A percentile compares a stretch with the other conserved stretches of the same genome.
phyloP scores from a whole-genome alignment of 2,888 invertebrate species.

The Polydrusus cervinus region DNA sequence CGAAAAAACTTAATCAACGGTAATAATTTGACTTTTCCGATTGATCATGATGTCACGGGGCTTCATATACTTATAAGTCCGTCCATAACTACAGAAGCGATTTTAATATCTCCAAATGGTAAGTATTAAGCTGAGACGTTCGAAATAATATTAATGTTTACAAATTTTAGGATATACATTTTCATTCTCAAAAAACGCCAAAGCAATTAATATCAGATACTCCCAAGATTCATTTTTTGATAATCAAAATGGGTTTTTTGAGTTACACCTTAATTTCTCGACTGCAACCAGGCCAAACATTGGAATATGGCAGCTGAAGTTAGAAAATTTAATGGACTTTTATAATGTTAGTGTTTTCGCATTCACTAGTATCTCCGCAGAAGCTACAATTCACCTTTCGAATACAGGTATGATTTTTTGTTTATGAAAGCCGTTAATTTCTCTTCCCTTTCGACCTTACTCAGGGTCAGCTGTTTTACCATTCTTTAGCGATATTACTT shows the following conservation, averaged over 20 bases:
- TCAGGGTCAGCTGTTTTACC: too few relatives aligned
- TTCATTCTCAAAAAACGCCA: constrained; percentile 72
- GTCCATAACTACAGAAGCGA: constrained; percentile 52
- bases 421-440: too few relatives aligned
- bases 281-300: constrained; percentile 57
- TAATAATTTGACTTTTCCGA: constrained; percentile 62
- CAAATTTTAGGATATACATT: constrained; percentile 71
- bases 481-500: too few relatives aligned
- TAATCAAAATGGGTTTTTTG: constrained; percentile 40
- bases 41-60: constrained; percentile 66
- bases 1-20: constrained; percentile 29
- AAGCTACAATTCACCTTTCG: constrained; percentile 51
- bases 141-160: too few relatives aligned
- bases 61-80: constrained; percentile 62
- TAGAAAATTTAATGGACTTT: constrained; percentile 57
- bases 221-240: constrained; percentile 66
- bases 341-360: constrained; percentile 65
- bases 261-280: constrained; percentile 63
- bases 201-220: constrained; percentile 69
- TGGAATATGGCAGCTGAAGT: constrained; percentile 65
- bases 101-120: constrained; percentile 63
- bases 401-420: constrained; percentile 47
- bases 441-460: too few relatives aligned
- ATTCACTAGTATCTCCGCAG: constrained; percentile 60
- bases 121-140: constrained; percentile 29